Evolutionary conservation across 1,140 invertebrate species (phyloP), one percentile per base, ranked within the genome.

Genomic region (Parapsyche elsis): DNA sequence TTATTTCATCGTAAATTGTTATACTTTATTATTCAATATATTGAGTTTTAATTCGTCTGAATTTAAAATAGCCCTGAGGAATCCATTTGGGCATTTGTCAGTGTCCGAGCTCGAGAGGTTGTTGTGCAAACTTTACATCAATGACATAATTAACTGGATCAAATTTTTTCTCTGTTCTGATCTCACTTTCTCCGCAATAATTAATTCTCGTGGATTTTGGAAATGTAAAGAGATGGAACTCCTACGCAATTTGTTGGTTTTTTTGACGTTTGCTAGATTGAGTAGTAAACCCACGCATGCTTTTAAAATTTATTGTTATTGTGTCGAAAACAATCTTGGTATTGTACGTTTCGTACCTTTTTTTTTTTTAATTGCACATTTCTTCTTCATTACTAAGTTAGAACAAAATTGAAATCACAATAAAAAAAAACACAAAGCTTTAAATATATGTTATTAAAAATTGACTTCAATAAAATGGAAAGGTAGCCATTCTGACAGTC

Each of bases 61-160:
- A 38, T 38, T 1, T 67, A 26, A 16, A 67, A 67, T 21, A 7
- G 24, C 1, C 1, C 5, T 5, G 64, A 67, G 12, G 70, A 71
- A 71, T 71, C 26, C 30, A 21, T 5, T 44, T 71, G 2, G 2
- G 21, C 61, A 67, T 26, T 5, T 71, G 26, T 16, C 70, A 30
- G 7, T 71, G 70, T 24, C 26, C 70, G 26, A 12, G 2, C 5
- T 23, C 24, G 12, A 26, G 21, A 1, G 38, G 30, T 1, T 45
- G 70, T 71, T 71, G 70, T 71, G 70, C 30, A 71, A 71, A 67
- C 61, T 24, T 30, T 12, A 67, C 19, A 71, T 4, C 64, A 30
- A 71, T 71, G 70, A 71, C 26, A 71, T 71, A 71, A 71, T 71
- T 67, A 45, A 45, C 30, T 71, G 38, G 19, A 71, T 38, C 26